Base-by-base conservation (phyloP, 2,888 invertebrate genomes). In the Spodoptera exigua region DNA sequence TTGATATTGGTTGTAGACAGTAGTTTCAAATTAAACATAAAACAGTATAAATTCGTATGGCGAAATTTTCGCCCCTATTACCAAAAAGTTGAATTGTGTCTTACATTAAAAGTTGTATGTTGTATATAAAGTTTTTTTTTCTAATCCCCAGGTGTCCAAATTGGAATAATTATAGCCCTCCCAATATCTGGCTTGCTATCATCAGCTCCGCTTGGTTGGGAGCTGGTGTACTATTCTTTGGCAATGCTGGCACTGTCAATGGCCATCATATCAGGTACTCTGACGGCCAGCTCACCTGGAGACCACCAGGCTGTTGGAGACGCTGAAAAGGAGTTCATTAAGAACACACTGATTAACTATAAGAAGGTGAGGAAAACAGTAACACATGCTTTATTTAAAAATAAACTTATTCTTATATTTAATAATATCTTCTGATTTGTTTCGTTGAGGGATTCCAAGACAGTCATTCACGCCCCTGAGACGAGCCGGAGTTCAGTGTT, bases 241-340 rank as follows among this genome's bases (percentile, higher is more conserved):
- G 89, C 89, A 0, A 92, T 91, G 85, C 66, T 89, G 53, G 76
- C 84, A 0, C 56, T 92, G 0, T 85, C 91, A 0, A 85, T 88
- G 84, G 87, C 89, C 0, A 82, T 84, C 0, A 65, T 91, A 9
- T 88, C 89, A 71, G 82, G 76, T 0, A 74, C 89, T 0, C 79
- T 93, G 4, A 93, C 93, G 0, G 87, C 91, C 0, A 85, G 86
- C 49, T 73, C 86, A 0, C 93, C 93, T 0, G 83, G 76, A 0
- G 59, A 79, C 2, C 93, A 93, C 37, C 89, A 83, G 14, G 93
- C 93, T 0, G 78, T 92, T 0, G 89, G 91, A 0, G 91, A 93
- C 40, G 78, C 72, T 0, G 93, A 93, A 65, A 90, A 88, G 32
- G 91, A 92, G 35, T 89, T 86, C 41, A 89, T 93, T 2, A 82